Conservation (phyloP, 2,797 vertebrate species). For the Gallirallus australis region DNA sequence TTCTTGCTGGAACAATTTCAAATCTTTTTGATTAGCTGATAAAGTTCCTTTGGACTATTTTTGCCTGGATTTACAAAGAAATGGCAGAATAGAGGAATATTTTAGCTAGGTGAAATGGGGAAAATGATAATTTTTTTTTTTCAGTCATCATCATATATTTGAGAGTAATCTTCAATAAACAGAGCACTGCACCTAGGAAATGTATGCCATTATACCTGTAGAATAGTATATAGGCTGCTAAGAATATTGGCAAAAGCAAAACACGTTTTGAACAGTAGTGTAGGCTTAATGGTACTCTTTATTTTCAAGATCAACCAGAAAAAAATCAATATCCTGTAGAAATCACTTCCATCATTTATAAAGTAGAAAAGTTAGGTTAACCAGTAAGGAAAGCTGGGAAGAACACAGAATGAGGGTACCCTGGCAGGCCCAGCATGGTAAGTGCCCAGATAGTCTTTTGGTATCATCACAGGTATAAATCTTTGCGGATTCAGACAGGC, state of each 20-base stretch:
- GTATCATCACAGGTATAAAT: neutral
- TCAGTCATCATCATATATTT: neutral
- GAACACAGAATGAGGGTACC: neutral
- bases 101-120: neutral
- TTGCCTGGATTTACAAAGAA: neutral
- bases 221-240: neutral
- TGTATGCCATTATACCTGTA: neutral
- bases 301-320: neutral
- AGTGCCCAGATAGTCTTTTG: neutral
- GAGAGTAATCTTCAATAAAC: neutral
- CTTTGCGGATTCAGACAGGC: neutral
- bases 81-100: neutral
- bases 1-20: neutral
- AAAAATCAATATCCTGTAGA: neutral
- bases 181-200: neutral
- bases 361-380: neutral
- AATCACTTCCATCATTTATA: neutral
- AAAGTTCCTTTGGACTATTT: neutral
- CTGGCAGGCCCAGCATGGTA: neutral
- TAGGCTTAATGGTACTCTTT: neutral
- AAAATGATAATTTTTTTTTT: neutral
- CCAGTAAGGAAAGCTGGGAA: neutral
- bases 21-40: neutral
- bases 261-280: neutral
- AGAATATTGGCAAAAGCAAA: slow-evolving; percentile 10